These are phyloP conservation scores for Morelia viridis DNA, from an alignment of 2,797 vertebrate species.

Conservation along the genomic window DNA sequence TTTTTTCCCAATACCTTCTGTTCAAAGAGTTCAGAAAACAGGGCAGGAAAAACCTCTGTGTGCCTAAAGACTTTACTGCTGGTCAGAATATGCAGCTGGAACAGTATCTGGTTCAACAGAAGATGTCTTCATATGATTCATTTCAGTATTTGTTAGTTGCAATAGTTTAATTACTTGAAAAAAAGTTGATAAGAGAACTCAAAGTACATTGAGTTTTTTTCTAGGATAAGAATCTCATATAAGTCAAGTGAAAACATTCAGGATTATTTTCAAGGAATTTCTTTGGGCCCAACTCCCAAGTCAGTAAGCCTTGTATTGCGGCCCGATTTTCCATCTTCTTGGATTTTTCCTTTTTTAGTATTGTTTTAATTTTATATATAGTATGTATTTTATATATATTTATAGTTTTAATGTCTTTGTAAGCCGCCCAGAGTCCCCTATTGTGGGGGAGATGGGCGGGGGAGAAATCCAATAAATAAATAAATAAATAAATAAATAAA, in stretches of 20 bases:
- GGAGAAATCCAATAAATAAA: too few relatives aligned
- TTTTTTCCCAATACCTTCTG: too few relatives aligned
- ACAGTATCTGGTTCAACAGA: neutral
- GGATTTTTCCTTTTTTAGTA: too few relatives aligned
- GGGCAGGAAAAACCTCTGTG: neutral
- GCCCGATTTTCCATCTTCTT: too few relatives aligned
- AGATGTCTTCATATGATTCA: neutral
- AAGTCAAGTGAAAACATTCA: constrained; percentile 20
- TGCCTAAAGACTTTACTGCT: neutral
- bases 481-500: too few relatives aligned
- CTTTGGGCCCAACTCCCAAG: neutral
- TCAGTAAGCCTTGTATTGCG: neutral
- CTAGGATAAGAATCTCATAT: constrained; percentile 12
- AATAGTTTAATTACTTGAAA: neutral
- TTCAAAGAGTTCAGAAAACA: neutral
- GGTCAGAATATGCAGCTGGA: neutral
- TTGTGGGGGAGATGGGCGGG: too few relatives aligned
- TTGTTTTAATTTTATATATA: too few relatives aligned
- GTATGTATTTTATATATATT: too few relatives aligned
- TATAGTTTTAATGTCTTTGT: too few relatives aligned
- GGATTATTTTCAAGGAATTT: neutral
- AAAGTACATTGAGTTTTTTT: constrained; percentile 23
- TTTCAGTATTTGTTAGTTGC: neutral
- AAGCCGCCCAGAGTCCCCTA: too few relatives aligned
- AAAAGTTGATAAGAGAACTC: neutral